Conservation (phyloP, 2,888 invertebrate species). For the Agrochola macilenta region DNA sequence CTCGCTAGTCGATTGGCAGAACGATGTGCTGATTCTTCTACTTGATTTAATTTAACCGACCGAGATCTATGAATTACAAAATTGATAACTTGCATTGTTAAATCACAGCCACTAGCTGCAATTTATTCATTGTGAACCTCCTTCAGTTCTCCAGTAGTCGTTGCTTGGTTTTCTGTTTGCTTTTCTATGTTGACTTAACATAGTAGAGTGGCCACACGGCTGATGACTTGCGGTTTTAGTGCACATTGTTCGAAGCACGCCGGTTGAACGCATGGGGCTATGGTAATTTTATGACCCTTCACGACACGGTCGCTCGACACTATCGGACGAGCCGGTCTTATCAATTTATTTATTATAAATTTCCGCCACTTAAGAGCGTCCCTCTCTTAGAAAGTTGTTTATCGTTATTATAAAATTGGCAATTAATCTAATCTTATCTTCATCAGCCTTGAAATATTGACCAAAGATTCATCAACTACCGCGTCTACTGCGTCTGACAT, state of each 20-base stretch:
- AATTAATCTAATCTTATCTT: slow-evolving; percentile 74
- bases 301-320: slow-evolving; percentile 34
- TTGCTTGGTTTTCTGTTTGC: slow-evolving; percentile 42
- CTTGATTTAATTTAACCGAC: slow-evolving; percentile 58
- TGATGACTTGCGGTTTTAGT: slow-evolving; percentile 73
- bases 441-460: slow-evolving; percentile 75
- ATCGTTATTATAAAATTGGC: slow-evolving; percentile 54
- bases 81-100: slow-evolving; percentile 59
- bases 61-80: slow-evolving; percentile 59
- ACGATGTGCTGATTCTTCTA: slow-evolving; percentile 71
- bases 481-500: slow-evolving; percentile 31
- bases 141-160: slow-evolving; percentile 22
- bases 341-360: slow-evolving; percentile 40
- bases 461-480: slow-evolving; percentile 68
- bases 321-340: slow-evolving; percentile 21
- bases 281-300: slow-evolving; percentile 66
- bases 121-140: slow-evolving; percentile 34
- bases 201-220: slow-evolving; percentile 33
- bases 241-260: slow-evolving; percentile 59
- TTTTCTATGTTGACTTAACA: slow-evolving; percentile 45
- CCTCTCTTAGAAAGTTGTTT: slow-evolving; percentile 24
- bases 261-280: slow-evolving; percentile 59
- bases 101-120: slow-evolving; percentile 42
- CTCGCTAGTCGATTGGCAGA: slow-evolving; percentile 77
- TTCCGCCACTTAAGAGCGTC: slow-evolving; percentile 12